A percentile compares a stretch with the other conserved stretches of the same genome.
These are phyloP conservation scores for Nyctibius bracteatus DNA, from an alignment of 2,113 vertebrate genomes.

Conservation along the genomic window DNA sequence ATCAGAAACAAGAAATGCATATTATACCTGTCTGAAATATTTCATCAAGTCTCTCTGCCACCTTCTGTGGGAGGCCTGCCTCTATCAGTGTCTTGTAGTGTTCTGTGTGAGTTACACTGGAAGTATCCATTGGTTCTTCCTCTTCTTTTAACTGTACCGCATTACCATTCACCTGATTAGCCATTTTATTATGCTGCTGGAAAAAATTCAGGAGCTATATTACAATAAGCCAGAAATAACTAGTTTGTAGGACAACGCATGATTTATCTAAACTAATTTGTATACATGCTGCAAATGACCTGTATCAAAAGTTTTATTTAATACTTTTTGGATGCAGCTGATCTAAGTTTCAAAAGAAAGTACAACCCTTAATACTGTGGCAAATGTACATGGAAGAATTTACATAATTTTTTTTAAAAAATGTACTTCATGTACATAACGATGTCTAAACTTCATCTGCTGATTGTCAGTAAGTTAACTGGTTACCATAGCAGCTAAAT, in stretches of 20 bases:
- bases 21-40: slow-evolving; percentile 98
- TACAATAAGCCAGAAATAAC: slow-evolving; percentile 85
- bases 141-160: slow-evolving; percentile 92
- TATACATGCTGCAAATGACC: slow-evolving; percentile 81
- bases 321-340: slow-evolving; percentile 73
- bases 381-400: slow-evolving; percentile 77
- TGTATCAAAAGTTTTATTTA: slow-evolving; percentile 69
- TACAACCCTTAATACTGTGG: slow-evolving; percentile 61
- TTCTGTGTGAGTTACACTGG: slow-evolving; percentile 88
- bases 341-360: slow-evolving; percentile 69
- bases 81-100: slow-evolving; percentile 95
- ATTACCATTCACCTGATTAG: slow-evolving; percentile 98
- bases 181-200: slow-evolving; percentile 92
- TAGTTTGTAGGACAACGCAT: slow-evolving; percentile 83
- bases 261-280: slow-evolving; percentile 82
- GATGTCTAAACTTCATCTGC: slow-evolving; percentile 62
- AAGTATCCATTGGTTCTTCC: slow-evolving; percentile 96
- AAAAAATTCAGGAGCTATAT: slow-evolving; percentile 87
- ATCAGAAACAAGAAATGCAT: slow-evolving; percentile 86
- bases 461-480: slow-evolving; percentile 32
- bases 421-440: slow-evolving; percentile 76
- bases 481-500: slow-evolving; percentile 69
- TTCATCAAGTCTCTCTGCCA: slow-evolving; percentile 96
- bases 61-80: slow-evolving; percentile 94
- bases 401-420: background rate